Evolutionary conservation across 2,113 vertebrate species (phyloP), one percentile per base, ranked within the genome.

Genomic region (Nothoprocta pentlandii): DNA sequence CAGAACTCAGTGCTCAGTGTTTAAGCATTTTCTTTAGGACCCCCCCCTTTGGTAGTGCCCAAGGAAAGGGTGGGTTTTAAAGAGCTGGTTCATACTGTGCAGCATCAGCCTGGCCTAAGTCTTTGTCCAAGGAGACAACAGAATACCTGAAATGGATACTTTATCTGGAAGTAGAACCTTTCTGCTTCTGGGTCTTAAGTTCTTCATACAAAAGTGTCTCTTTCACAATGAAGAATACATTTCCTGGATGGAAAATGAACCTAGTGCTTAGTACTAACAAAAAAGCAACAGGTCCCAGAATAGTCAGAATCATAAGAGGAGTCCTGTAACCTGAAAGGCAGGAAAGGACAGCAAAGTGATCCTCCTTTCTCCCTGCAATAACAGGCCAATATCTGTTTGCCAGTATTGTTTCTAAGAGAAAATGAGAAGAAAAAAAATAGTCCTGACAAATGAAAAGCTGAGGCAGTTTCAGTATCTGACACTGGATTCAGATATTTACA

Each of bases 21-120:
- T 53, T 13, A 21, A 21, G 12, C 34, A 28, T 44, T 41, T 44
- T 66, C 41, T 66, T 28, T 66, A 30, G 30, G 63, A 41, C 63
- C 28, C 19, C 16, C 28, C 26, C 71, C 88, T 92, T 30, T 56
- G 28, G 15, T 39, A 22, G 30, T 2, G 21, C 42, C 70, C 36
- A 78, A 53, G 42, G 63, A 36, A 69, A 85, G 78, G 85, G 68
- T 67, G 32, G 30, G 88, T 70, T 70, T 94, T 80, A 83, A 91
- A 95, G 87, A 61, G 16, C 9, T 4, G 0, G 36, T 28, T 59
- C 63, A 12, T 30, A 9, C 49, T 25, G 26, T 9, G 34, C 62
- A 93, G 82, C 70, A 61, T 74, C 87, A 78, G 61, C 44, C 1
- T 39, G 75, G 59, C 78, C 78, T 5, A 17, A 30, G 58, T 53